Evolutionary conservation across 2,113 vertebrate species (phyloP).

Genomic region (Anarhynchus alexandrinus): DNA sequence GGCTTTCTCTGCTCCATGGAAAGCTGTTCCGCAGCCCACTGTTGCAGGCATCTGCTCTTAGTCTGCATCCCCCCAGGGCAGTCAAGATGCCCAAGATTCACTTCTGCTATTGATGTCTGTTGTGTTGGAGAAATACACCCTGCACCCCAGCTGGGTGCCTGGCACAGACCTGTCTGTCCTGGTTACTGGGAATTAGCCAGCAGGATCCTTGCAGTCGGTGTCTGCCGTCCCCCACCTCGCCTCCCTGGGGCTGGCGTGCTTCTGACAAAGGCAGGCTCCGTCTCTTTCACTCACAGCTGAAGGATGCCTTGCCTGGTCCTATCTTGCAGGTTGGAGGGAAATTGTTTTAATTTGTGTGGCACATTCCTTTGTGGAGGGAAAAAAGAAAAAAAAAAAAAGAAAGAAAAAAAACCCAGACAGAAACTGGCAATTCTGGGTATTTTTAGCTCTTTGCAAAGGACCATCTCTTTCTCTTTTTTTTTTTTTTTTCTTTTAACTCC

Average conservation of each 20-base stretch:
- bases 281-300: not conserved
- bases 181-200: not conserved
- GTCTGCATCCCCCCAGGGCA: not conserved
- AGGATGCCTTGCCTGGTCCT: not conserved
- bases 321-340: not conserved
- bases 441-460: conserved; percentile 53
- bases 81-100: not conserved
- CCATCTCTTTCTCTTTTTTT: not conserved
- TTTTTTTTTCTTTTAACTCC: not conserved
- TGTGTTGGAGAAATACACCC: not conserved
- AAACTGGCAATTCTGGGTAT: not conserved
- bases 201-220: not conserved
- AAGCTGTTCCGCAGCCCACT: not conserved
- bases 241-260: not conserved
- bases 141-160: not conserved
- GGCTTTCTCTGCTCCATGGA: not conserved
- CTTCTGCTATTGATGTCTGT: not conserved
- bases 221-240: not conserved
- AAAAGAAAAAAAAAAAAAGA: no score
- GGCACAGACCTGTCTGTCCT: not conserved
- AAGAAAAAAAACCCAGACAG: not conserved
- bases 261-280: not conserved
- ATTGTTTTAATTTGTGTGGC: conserved; percentile 34
- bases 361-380: not conserved
- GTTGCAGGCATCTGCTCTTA: not conserved